A percentile compares a stretch with the other conserved stretches of the same genome.
These are phyloP conservation scores for Adelges cooleyi DNA, from an alignment of 1,140 invertebrate species.

Conservation along the genomic window DNA sequence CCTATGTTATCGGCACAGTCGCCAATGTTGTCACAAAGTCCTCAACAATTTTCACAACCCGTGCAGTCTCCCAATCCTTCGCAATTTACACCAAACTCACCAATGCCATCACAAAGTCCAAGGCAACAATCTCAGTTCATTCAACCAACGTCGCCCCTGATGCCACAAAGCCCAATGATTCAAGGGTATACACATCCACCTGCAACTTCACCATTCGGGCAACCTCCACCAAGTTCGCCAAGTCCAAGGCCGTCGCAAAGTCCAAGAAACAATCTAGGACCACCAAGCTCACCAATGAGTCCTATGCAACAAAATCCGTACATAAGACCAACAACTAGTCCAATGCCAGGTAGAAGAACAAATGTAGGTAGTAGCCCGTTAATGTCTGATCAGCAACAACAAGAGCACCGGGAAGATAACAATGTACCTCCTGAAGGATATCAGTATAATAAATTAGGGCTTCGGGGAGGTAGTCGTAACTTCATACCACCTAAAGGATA, in stretches of 20 bases:
- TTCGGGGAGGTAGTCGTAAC: slow-evolving; percentile 3
- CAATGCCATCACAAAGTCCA: slow-evolving; percentile 38
- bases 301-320: slow-evolving; percentile 31
- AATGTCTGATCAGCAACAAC: slow-evolving; percentile 6
- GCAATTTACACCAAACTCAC: slow-evolving; percentile 39
- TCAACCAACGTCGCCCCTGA: slow-evolving; percentile 52
- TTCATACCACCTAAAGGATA: slow-evolving; percentile 34
- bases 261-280: slow-evolving; percentile 16
- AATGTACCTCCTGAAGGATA: slow-evolving; percentile 20
- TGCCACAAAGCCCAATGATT: slow-evolving; percentile 48
- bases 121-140: slow-evolving; percentile 37
- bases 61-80: slow-evolving; percentile 26
- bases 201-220: slow-evolving; percentile 20
- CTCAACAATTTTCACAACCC: slow-evolving; percentile 38
- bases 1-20: slow-evolving; percentile 41
- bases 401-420: slow-evolving; percentile 17
- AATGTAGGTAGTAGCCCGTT: slow-evolving; percentile 24
- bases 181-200: slow-evolving; percentile 35
- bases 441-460: slow-evolving; percentile 16
- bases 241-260: slow-evolving; percentile 26
- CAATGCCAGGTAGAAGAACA: slow-evolving; percentile 26
- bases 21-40: slow-evolving; percentile 46
- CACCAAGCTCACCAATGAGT: slow-evolving; percentile 30
- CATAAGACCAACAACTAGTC: slow-evolving; percentile 22
- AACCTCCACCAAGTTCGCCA: slow-evolving; percentile 30